A percentile compares a stretch with the other conserved stretches of the same genome.
Evolutionary conservation across 2,113 vertebrate species (phyloP).

Genomic region (Esox niger): DNA sequence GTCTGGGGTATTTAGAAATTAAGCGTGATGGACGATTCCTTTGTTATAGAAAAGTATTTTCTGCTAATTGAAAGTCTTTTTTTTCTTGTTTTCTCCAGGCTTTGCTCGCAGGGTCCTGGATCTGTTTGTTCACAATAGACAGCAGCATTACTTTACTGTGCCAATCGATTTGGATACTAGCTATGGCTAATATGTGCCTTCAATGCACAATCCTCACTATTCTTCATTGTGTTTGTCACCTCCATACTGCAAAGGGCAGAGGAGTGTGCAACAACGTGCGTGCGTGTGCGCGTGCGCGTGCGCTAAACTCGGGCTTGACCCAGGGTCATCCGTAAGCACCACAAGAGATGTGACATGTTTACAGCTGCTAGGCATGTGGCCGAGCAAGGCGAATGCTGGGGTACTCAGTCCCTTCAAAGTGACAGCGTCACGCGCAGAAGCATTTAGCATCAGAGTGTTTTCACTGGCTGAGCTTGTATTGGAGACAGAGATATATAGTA

Average conservation of each 20-base stretch:
- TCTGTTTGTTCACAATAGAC: no score
- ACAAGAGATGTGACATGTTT: not conserved
- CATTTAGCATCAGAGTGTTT: not conserved
- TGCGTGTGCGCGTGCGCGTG: no score
- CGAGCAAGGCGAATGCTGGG: not conserved
- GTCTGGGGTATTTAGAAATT: not conserved
- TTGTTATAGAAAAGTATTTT: not conserved
- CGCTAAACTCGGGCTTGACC: not conserved
- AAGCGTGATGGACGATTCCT: not conserved
- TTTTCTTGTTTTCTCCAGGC: not conserved
- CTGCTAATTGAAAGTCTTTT: conserved; percentile 3
- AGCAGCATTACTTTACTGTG: no score
- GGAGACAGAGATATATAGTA: conserved; percentile 15
- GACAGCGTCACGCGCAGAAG: not conserved
- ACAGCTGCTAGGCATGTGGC: not conserved
- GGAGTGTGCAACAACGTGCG: not conserved
- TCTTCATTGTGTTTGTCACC: not conserved
- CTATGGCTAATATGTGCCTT: not conserved
- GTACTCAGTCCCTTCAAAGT: not conserved
- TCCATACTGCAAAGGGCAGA: not conserved
- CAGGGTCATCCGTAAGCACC: not conserved
- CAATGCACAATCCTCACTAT: not conserved
- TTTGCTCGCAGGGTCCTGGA: not conserved
- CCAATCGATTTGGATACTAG: no score
- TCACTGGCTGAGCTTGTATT: not conserved